Percentiles rank a stretch among this genome's conserved stretches.
These are phyloP conservation scores for Polia nebulosa DNA, from an alignment of 2,888 invertebrate species.

Conservation along the genomic window DNA sequence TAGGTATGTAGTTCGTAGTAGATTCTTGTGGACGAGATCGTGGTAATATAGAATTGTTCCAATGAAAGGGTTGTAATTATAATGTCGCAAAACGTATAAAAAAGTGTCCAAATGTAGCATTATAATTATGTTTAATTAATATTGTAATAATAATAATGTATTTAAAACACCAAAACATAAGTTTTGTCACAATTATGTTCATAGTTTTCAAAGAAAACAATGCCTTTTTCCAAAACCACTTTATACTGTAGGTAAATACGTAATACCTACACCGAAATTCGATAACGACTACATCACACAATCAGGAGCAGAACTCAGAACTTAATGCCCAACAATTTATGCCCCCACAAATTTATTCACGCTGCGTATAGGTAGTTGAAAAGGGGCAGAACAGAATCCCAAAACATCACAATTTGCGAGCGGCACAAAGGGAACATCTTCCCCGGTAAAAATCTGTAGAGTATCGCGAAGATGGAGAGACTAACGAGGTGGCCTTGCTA, in stretches of 20 bases:
- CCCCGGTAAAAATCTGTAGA: slow-evolving; percentile 88
- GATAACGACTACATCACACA: slow-evolving; percentile 51
- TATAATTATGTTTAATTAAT: not conserved
- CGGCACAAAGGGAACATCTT: slow-evolving; percentile 84
- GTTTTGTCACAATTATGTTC: too few species aligned
- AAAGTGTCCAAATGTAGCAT: not conserved
- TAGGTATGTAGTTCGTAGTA: not conserved
- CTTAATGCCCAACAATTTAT: slow-evolving; percentile 65
- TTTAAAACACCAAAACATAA: too few species aligned
- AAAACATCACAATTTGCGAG: slow-evolving; percentile 81
- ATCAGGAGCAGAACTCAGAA: slow-evolving; percentile 54
- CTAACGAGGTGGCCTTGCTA: slow-evolving; percentile 88
- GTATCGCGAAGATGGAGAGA: slow-evolving; percentile 87
- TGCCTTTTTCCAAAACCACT: slow-evolving; percentile 5
- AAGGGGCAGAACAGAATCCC: slow-evolving; percentile 71
- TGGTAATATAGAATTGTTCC: not conserved
- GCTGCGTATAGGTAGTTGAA: slow-evolving; percentile 61
- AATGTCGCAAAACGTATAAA: not conserved
- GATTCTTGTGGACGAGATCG: not conserved
- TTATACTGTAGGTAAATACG: not conserved
- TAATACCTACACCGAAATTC: slow-evolving; percentile 22
- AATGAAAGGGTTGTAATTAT: too few species aligned
- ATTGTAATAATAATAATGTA: too few species aligned
- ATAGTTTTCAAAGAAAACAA: not conserved
- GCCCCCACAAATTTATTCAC: slow-evolving; percentile 66